Evolutionary conservation across 1,140 invertebrate genomes (phyloP).

Genomic region (Protaetia brevitarsis): DNA sequence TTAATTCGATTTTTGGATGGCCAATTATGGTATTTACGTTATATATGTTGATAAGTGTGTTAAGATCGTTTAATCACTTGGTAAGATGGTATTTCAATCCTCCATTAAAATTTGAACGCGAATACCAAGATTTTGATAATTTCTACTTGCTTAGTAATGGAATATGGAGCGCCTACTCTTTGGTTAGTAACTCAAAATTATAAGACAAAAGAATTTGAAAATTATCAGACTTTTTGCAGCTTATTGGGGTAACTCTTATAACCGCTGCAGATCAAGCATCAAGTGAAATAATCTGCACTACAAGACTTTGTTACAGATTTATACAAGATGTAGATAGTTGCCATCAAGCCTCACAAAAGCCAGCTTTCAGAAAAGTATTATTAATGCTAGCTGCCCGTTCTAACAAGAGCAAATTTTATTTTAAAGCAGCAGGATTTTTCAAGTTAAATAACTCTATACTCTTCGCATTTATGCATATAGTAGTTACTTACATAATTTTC

Average conservation of each 20-base stretch:
- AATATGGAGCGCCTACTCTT: not conserved
- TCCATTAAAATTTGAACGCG: not conserved
- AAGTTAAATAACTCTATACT: conserved; percentile 1
- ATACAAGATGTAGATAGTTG: not conserved
- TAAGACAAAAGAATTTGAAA: not conserved
- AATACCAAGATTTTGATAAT: not conserved
- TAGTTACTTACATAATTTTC: not conserved
- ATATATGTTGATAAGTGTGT: not conserved
- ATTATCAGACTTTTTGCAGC: not conserved
- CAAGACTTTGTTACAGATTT: conserved; percentile 9
- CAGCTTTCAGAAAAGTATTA: not conserved
- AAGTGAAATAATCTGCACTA: not conserved
- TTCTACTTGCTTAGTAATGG: not conserved
- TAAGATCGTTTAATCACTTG: not conserved
- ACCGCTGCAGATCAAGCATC: not conserved
- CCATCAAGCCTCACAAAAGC: not conserved
- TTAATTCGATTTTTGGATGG: not conserved
- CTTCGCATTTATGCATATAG: not conserved
- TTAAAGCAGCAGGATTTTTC: conserved; percentile 4
- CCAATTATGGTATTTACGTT: not conserved
- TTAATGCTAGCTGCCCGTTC: not conserved
- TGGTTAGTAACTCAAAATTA: not conserved
- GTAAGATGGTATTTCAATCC: not conserved
- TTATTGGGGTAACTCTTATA: not conserved
- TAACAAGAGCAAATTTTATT: not conserved